Base-by-base conservation (phyloP, 1,140 invertebrate genomes). In the Aphaenogaster floridana region DNA sequence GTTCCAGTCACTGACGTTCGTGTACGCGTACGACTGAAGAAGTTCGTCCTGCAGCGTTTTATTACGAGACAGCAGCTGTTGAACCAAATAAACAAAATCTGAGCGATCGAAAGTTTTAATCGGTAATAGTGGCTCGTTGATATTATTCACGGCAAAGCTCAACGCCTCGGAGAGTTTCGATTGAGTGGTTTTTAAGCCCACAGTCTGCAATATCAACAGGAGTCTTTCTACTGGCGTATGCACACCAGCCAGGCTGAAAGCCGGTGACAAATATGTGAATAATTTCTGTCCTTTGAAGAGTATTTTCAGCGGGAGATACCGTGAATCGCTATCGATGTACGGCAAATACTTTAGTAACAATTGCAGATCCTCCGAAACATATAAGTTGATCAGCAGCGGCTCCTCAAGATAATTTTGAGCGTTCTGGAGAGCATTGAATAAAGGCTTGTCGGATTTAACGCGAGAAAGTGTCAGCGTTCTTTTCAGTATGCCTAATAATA, bases 281-380 rank as follows among this genome's bases (percentile, higher is more conserved):
- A 88, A 15, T 45, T 63, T 88, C 4, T 48, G 21, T 11, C 74
- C 72, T 6, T 68, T 61, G 39, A 89, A 89, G 42, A 89, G n/a
- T 28, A 89, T 57, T 8, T 89, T 89, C 13, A 88, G n/a, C 34
- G 86, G 85, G 3, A 89, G 13, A 28, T 88, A 88, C 13, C 87
- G 64, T 21, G 87, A 11, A 42, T 89, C 77, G 17, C 15, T 72
- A 13, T 89, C 74, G 15, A 89, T 83, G 21, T 48, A 34, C 7
- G 87, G 86, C 2, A 89, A 4, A n/a, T 63, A 1, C 8, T 72
- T 64, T 15, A 83, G 17, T 13, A 89, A 48, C n/a, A 57, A 4
- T 54, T 72, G 54, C 52, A 89, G 39, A 5, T 83, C 69, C 0
- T 83, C 45, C n/a, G 76, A 71, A 15, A 4, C 59, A 28, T 89